phyloP scores from a whole-genome alignment of 2,888 invertebrate genomes.

The Pollenia angustigena region DNA sequence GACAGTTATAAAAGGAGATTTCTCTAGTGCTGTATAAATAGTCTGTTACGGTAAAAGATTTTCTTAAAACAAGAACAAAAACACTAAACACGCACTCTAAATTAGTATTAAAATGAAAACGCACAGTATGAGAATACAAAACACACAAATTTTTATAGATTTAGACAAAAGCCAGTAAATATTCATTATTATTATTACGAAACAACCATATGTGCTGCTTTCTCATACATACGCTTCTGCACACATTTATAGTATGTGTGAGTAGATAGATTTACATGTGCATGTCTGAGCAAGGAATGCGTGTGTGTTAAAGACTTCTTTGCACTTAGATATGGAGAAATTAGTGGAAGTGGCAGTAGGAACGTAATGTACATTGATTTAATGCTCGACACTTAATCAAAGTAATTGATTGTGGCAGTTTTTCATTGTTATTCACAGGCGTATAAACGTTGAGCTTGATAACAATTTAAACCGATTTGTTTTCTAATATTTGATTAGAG shows the following conservation, averaged over 20 bases:
- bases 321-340: slow-evolving; percentile 17
- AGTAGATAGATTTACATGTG: not conserved
- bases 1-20: slow-evolving; percentile 19
- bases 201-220: slow-evolving; percentile 55
- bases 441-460: slow-evolving; percentile 39
- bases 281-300: not conserved
- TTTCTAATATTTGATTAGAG: slow-evolving; percentile 54
- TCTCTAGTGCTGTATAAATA: slow-evolving; percentile 23
- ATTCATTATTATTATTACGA: slow-evolving; percentile 47
- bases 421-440: slow-evolving; percentile 12
- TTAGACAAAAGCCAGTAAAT: slow-evolving; percentile 55
- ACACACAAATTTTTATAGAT: slow-evolving; percentile 57
- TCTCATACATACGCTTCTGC: not conserved
- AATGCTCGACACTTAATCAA: slow-evolving; percentile 75
- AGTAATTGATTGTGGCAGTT: slow-evolving; percentile 70
- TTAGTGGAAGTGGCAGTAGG: slow-evolving; percentile 12
- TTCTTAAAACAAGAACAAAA: slow-evolving; percentile 2
- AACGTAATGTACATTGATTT: slow-evolving; percentile 74
- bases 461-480: slow-evolving; percentile 62
- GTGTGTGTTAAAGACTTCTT: not conserved
- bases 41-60: slow-evolving; percentile 28
- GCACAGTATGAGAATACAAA: slow-evolving; percentile 20
- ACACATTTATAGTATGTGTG: not conserved
- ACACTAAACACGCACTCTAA: not conserved
- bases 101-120: not conserved